Conservation (phyloP, 1,140 invertebrate genomes). For the Lasioglossum albipes region DNA sequence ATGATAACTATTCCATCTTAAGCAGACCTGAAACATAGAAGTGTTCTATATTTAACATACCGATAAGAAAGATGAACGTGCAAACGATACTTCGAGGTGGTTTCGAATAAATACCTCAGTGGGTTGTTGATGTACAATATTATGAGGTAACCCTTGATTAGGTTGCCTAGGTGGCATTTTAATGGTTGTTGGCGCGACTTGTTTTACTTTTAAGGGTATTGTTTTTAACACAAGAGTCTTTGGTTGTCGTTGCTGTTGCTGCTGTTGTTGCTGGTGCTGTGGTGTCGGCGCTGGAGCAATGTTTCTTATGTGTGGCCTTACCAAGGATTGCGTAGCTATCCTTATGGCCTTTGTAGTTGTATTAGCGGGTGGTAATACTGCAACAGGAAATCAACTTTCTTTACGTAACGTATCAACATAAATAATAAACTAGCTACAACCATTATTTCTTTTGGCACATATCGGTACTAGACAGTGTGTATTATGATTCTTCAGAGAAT, state of each 20-base stretch:
- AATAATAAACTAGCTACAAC: too few relatives aligned
- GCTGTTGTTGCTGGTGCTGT: conserved; percentile 57
- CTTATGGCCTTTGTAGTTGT: conserved; percentile 69
- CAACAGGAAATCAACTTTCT: background rate
- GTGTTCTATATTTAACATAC: background rate
- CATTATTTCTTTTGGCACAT: background rate
- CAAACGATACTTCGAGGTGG: too few relatives aligned
- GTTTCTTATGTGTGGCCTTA: conserved; percentile 71
- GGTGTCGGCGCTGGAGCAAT: conserved; percentile 64
- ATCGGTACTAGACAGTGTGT: background rate
- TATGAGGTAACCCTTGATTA: conserved; percentile 62
- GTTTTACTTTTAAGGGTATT: conserved; percentile 76
- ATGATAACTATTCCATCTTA: conserved; percentile 94
- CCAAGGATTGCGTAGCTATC: conserved; percentile 69
- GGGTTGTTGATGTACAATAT: conserved; percentile 69
- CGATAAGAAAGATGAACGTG: background rate
- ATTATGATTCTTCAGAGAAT: conserved; percentile 29
- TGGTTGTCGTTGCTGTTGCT: conserved; percentile 66
- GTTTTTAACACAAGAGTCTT: conserved; percentile 77
- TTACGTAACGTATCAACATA: background rate
- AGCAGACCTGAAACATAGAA: conserved; percentile 83
- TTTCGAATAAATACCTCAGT: conserved; percentile 70
- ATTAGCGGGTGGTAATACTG: conserved; percentile 65
- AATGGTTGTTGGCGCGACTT: conserved; percentile 73
- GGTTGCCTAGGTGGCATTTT: conserved; percentile 72